A percentile compares a stretch with the other conserved stretches of the same genome.
Evolutionary conservation across 2,888 invertebrate species (phyloP).

Genomic region (Parascotia fuliginaria): DNA sequence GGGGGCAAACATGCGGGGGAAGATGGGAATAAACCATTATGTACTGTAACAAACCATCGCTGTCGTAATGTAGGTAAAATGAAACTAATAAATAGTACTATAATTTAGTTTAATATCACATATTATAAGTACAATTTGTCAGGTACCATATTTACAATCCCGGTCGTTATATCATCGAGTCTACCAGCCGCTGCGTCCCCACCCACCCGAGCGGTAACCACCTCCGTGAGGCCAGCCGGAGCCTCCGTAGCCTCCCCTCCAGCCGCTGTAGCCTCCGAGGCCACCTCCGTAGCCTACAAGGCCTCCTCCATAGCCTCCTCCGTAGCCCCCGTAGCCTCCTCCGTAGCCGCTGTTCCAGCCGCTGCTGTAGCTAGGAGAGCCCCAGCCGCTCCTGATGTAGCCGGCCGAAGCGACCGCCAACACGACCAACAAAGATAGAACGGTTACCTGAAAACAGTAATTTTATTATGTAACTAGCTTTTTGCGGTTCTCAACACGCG

Average conservation of each 20-base stretch:
- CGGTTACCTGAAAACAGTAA: conserved; percentile 30
- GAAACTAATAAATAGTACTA: too few species aligned
- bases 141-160: too few species aligned
- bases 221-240: conserved; percentile 1
- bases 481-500: too few species aligned
- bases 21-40: too few species aligned
- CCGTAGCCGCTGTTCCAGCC: conserved; percentile 21
- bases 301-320: neutral
- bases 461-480: too few species aligned
- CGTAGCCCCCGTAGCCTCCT: conserved; percentile 14
- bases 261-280: neutral
- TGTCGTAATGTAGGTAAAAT: too few species aligned
- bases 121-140: too few species aligned
- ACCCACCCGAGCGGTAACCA: neutral
- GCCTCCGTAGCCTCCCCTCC: neutral
- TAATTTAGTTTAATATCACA: too few species aligned
- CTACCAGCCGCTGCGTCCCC: conserved; percentile 23
- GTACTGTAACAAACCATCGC: too few species aligned
- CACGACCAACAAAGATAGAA: conserved; percentile 46
- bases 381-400: conserved; percentile 47
- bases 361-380: conserved; percentile 14
- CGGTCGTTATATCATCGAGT: too few species aligned
- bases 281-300: conserved; percentile 5
- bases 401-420: conserved; percentile 59
- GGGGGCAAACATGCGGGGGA: too few species aligned